Evolutionary conservation across 2,888 invertebrate genomes (phyloP), one percentile per base, ranked within the genome.

Genomic region (Ochropleura plecta): DNA sequence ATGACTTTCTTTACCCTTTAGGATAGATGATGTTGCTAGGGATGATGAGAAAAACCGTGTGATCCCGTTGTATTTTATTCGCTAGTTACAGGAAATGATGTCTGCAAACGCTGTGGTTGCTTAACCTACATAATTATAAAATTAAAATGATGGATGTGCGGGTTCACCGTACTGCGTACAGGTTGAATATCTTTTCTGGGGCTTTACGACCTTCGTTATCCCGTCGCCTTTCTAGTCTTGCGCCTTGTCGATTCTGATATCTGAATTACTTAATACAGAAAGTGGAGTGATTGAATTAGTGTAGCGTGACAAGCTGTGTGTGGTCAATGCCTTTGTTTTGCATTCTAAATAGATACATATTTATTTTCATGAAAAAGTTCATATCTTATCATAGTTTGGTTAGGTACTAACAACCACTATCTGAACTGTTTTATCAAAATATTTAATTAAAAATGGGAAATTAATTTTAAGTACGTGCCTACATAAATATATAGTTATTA

Each of bases 351-450:
- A n/a, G n/a, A n/a, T n/a, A 57, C 40, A 16, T 42, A 16, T 60
- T 49, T 55, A 53, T 57, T 49, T 79, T 55, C 49, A 65, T 73
- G 30, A 53, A 78, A 74, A 46, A 44, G 2, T 69, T 73, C 48
- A 70, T 67, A 80, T 84, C 72, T 82, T 71, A 80, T 84, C 71
- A 20, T 60, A 44, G 40, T 70, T 60, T 20, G n/a, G 18, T 66
- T 55, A 48, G 18, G 42, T 70, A 64, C n/a, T 63, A 67, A 65
- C 44, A 67, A 65, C 44, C 68, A 48, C 57, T 78, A 84, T 84
- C 77, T 67, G 49, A 70, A 55, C 42, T 48, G 53, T 73, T 84
- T 83, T 81, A 84, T 84, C 82, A 62, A 65, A 78, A 69, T 60
- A 66, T 75, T 75, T 81, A 78, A 84, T 75, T 75, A 77, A 79